phyloP scores from a whole-genome alignment of 64 coral and sea anemone species.

The Montipora foliosa region DNA sequence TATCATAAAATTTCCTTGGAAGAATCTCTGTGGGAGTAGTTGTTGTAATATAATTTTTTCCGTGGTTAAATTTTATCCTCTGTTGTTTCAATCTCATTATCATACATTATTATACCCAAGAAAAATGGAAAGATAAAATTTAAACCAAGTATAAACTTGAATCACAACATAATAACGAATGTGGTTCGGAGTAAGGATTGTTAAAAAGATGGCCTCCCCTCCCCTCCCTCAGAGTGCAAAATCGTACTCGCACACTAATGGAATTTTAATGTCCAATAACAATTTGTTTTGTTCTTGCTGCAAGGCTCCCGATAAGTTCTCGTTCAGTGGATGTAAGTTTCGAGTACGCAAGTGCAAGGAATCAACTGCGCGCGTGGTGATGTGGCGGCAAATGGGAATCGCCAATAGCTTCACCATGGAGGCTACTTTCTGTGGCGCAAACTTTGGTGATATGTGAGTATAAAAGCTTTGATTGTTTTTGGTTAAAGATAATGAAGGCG shows the following conservation, averaged over 20 bases:
- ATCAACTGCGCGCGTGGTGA: constrained; percentile 93
- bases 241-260: too few relatives aligned
- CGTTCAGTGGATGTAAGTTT: constrained; percentile 96
- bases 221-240: too few relatives aligned
- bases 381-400: constrained; percentile 98
- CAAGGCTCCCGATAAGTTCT: constrained; percentile 97
- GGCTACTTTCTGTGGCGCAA: constrained; percentile 94
- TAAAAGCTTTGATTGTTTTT: neutral
- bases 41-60: too few relatives aligned
- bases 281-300: neutral
- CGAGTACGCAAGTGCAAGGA: constrained; percentile 98
- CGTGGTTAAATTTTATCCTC: too few relatives aligned
- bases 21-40: too few relatives aligned
- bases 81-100: too few relatives aligned
- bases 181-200: too few relatives aligned
- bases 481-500: neutral
- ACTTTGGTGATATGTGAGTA: constrained; percentile 98
- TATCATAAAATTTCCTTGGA: too few relatives aligned
- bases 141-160: too few relatives aligned
- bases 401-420: constrained; percentile 98
- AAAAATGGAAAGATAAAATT: too few relatives aligned
- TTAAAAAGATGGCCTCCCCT: neutral
- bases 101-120: too few relatives aligned
- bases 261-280: neutral
- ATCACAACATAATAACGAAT: too few relatives aligned